Evolutionary conservation across 2,888 invertebrate species (phyloP), one percentile per base, ranked within the genome.

Genomic region (Parnassius glacialis): DNA sequence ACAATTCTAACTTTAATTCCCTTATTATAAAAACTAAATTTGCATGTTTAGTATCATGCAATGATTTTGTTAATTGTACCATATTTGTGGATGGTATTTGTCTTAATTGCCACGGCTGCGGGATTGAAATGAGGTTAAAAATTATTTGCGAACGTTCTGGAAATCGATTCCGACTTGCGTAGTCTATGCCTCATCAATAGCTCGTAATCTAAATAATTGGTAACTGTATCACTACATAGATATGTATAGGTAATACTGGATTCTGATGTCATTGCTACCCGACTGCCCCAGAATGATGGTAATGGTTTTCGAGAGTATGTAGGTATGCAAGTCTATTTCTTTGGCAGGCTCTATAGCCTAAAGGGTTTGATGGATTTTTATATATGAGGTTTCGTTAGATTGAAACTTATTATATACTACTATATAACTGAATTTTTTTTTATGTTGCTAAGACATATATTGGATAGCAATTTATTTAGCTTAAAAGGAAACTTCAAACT

Each of bases 31-130:
- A 20, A 52, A 41, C 41, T 52, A 3, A 34, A 61, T 44, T 42
- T 10, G 52, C 41, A 9, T 61, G 61, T 41, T 45, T 16, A 11
- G 20, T 16, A 10, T 45, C 25, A 13, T 7, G 52, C 5, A 20
- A 42, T 13, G 48, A 43, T 54, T 10, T 43, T 50, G 59, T 48
- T 54, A 54, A 56, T 54, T 57, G 50, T 52, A 43, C 13, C n/a
- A 44, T 34, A 25, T 54, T 54, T 44, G 53, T 54, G 34, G 43
- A 62, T 54, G 53, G 53, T 13, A 57, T 58, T 58, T 41, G 57
- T 43, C 53, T 25, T 57, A 64, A 62, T 59, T 52, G 61, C 11
- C 47, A 51, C 25, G 50, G 55, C 56, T 47, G 42, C 43, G 52
- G 52, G 51, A 56, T 50, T 34, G 43, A 53, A 53, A 51, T 52